These are phyloP conservation scores for Heliconius congener DNA, from an alignment of 1,140 invertebrate genomes.

Conservation along the genomic window DNA sequence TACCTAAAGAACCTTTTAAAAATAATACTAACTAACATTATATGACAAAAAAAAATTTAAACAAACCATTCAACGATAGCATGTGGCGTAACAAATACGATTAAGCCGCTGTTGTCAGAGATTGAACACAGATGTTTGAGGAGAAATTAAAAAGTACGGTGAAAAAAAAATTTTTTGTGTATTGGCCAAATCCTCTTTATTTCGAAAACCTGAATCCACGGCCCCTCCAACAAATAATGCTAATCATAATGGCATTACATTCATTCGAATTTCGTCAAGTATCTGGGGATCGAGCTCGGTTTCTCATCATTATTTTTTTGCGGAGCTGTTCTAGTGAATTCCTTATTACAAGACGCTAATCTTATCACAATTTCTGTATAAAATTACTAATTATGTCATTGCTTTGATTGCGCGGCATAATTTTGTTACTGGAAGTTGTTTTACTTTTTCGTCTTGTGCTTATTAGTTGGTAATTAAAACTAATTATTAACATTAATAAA, in stretches of 20 bases:
- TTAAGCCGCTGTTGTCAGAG: slow-evolving; percentile 59
- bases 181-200: slow-evolving; percentile 75
- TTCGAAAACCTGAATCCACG: slow-evolving; percentile 74
- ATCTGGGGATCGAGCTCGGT: slow-evolving; percentile 57
- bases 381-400: slow-evolving; percentile 19
- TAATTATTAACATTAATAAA: neutral
- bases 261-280: slow-evolving; percentile 76
- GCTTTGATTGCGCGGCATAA: neutral
- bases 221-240: slow-evolving; percentile 71
- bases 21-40: slow-evolving; percentile 27
- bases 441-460: neutral
- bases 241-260: slow-evolving; percentile 80
- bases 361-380: slow-evolving; percentile 48
- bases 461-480: neutral
- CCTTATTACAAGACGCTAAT: slow-evolving; percentile 60
- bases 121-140: slow-evolving; percentile 72
- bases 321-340: slow-evolving; percentile 50
- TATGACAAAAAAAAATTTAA: slow-evolving; percentile 73
- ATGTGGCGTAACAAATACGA: slow-evolving; percentile 75
- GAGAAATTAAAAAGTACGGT: slow-evolving; percentile 61
- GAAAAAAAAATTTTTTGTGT: slow-evolving; percentile 62
- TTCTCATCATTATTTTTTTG: slow-evolving; percentile 66
- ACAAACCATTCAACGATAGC: slow-evolving; percentile 75
- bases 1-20: neutral
- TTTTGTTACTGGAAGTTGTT: neutral